phyloP scores from a whole-genome alignment of 2,888 invertebrate species.

The Lepidonotus clava region DNA sequence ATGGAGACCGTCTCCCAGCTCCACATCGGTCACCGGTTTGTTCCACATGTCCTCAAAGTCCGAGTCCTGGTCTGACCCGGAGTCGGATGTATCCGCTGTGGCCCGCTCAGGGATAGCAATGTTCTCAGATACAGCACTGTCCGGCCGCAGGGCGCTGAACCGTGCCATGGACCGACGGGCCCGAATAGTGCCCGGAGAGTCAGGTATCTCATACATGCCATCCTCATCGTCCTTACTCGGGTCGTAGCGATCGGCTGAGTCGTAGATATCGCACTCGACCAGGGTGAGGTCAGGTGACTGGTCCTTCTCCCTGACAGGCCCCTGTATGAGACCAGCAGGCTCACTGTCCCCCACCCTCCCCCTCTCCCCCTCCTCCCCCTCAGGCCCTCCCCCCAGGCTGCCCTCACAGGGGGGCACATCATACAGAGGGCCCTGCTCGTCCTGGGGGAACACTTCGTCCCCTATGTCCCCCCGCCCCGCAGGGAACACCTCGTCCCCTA shows the following conservation, averaged over 20 bases:
- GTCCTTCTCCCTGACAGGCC: background rate
- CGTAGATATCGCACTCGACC: conserved; percentile 41
- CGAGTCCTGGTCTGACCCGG: background rate
- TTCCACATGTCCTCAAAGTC: conserved; percentile 40
- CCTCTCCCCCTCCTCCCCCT: background rate
- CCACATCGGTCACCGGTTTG: background rate
- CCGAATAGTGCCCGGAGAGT: conserved; percentile 27
- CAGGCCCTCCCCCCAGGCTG: background rate
- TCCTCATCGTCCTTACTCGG: conserved; percentile 40
- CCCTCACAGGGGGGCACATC: background rate
- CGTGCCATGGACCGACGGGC: background rate
- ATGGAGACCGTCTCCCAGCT: background rate
- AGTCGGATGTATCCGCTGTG: background rate
- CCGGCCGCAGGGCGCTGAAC: background rate
- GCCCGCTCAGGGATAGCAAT: background rate
- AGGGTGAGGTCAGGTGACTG: conserved; percentile 33
- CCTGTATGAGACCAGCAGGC: background rate
- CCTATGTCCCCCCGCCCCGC: background rate
- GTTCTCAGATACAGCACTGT: background rate
- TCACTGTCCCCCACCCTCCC: background rate
- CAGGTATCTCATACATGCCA: conserved; percentile 34
- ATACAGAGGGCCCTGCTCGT: background rate
- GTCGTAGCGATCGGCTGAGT: conserved; percentile 20
- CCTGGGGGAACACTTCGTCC: background rate
- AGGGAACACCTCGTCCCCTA: background rate